Conservation (phyloP, 1,140 invertebrate genomes). For the Drosophila ananassae region DNA sequence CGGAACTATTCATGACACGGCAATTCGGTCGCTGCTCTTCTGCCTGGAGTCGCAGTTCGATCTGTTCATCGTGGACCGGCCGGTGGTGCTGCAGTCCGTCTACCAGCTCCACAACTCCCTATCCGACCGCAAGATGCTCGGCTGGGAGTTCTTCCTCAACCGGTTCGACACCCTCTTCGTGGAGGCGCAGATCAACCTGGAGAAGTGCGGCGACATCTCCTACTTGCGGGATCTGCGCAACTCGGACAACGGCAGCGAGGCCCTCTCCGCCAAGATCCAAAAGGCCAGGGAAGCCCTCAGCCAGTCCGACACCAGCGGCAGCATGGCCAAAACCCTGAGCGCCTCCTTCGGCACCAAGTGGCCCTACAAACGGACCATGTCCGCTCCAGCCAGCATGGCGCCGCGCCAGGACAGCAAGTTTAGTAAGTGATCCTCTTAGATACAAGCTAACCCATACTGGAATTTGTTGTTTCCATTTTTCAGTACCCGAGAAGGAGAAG, state of each 20-base stretch:
- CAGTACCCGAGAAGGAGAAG: conserved; percentile 92
- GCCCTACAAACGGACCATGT: conserved; percentile 97
- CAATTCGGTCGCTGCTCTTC: conserved; percentile 92
- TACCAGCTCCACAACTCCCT: conserved; percentile 97
- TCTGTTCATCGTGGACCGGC: conserved; percentile 96
- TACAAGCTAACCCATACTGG: background rate
- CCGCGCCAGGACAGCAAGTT: conserved; percentile 90
- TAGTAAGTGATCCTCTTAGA: conserved; percentile 84
- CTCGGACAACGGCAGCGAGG: conserved; percentile 94
- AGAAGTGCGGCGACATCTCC: conserved; percentile 92
- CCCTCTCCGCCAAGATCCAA: conserved; percentile 94
- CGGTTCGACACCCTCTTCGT: conserved; percentile 98
- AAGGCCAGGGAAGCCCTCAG: conserved; percentile 95
- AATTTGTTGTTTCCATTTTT: background rate
- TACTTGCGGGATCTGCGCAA: conserved; percentile 95
- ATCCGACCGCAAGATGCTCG: conserved; percentile 94
- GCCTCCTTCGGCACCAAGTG: conserved; percentile 96
- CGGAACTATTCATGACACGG: conserved; percentile 96
- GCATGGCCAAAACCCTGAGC: conserved; percentile 91
- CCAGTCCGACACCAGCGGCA: conserved; percentile 86
- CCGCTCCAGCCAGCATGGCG: conserved; percentile 93
- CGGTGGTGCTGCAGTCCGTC: conserved; percentile 98
- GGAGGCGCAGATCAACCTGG: conserved; percentile 96
- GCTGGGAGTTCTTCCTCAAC: conserved; percentile 99
- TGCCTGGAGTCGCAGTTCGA: conserved; percentile 97